Evolutionary conservation across 1,140 invertebrate species (phyloP), one percentile per base, ranked within the genome.

Genomic region (Propsilocerus akamusi): DNA sequence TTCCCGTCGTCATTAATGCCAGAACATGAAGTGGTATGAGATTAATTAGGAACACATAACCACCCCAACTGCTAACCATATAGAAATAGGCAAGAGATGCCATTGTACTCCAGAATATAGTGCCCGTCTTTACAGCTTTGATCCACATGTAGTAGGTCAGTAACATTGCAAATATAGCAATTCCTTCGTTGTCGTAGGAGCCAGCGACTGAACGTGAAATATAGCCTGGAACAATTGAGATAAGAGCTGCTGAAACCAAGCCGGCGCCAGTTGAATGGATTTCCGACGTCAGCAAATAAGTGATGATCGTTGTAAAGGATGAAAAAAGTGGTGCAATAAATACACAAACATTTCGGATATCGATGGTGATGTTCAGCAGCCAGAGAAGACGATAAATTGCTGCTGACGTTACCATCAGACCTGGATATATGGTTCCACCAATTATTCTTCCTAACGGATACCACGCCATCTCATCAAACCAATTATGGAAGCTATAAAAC

Each of bases 391-490:
- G 81, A 66, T 96, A 95, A 5, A 97, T 66, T 1, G 81, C 75
- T n/a, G 91, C 88, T 25, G 93, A 95, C 12, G 95, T 98, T 25
- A 98, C 75, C 95, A 98, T 98, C 52, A 98, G 68, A 20, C 94
- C 94, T 58, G 95, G 94, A 69, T 97, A 98, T 53, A 97, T 97
- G 14, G 94, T 98, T 53, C 89, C 87, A 69, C 89, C 89, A 67
- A 98, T 96, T 63, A 97, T 97, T 68, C 94, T 80, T 10, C 94
- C 93, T 25, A 97, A 69, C 0, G 93, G 93, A 73, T 97, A 98
- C 95, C 95, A 98, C 60, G 94, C 94, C 68, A 91, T 67, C 65
- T 97, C 94, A 75, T 98, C 94, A 75, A 97, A 98, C 94, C 94
- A 98, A 68, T 98, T 98, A 65, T 97, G 91, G 68, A 98, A 97